These are phyloP conservation scores for Spilarctia lutea DNA, from an alignment of 2,888 invertebrate genomes.

Conservation along the genomic window DNA sequence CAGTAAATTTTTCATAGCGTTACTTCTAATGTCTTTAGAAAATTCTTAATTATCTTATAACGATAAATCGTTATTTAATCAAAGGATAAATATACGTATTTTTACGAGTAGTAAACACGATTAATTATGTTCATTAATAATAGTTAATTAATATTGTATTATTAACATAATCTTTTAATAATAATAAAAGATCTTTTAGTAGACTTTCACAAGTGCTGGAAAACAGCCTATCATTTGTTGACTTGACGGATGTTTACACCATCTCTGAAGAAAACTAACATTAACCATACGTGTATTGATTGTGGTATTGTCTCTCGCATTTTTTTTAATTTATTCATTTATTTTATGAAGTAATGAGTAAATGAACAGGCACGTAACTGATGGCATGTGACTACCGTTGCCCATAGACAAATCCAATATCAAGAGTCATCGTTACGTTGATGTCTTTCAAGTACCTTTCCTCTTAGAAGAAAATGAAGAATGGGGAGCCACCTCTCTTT, in stretches of 20 bases:
- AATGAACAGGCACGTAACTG: too few relatives aligned
- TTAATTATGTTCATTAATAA: constrained; percentile 4
- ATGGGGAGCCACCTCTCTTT: too few relatives aligned
- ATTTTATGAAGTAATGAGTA: too few relatives aligned
- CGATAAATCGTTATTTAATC: not conserved
- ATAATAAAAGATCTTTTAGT: constrained; percentile 9
- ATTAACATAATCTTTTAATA: too few relatives aligned
- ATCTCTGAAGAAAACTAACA: too few relatives aligned
- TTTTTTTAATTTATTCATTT: too few relatives aligned
- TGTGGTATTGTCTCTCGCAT: too few relatives aligned
- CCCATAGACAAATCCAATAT: too few relatives aligned
- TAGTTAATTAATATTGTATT: constrained; percentile 12
- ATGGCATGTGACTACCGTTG: too few relatives aligned
- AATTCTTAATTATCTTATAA: not conserved
- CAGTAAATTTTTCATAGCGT: not conserved
- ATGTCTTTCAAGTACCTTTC: too few relatives aligned
- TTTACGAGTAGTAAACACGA: not conserved
- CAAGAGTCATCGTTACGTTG: too few relatives aligned
- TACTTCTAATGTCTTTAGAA: constrained; percentile 6
- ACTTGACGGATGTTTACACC: not conserved
- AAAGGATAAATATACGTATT: constrained; percentile 1
- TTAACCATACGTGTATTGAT: not conserved
- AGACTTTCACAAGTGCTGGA: constrained; percentile 4
- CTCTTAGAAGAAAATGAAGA: too few relatives aligned
- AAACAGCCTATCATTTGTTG: not conserved